Percentiles rank a stretch among this genome's conserved stretches.
Evolutionary conservation across 2,888 invertebrate genomes (phyloP).

Genomic region (Heliconius erato): DNA sequence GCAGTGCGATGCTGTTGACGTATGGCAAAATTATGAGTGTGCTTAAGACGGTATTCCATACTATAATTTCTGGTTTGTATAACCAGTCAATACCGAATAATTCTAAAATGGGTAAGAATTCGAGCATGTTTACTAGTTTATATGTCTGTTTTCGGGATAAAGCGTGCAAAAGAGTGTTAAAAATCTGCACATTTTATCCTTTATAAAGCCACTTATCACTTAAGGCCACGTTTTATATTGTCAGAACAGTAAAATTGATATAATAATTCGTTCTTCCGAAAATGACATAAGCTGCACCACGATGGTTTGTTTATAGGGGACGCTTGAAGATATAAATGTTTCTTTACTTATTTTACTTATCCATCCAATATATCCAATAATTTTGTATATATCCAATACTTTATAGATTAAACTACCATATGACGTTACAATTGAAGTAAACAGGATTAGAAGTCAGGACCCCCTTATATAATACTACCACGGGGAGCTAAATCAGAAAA

Average conservation of each 20-base stretch:
- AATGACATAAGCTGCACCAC: too few species aligned
- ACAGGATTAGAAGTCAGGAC: background rate
- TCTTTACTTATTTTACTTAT: too few species aligned
- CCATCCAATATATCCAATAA: too few species aligned
- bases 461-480: background rate
- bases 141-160: background rate
- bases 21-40: conserved; percentile 10
- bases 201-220: too few species aligned
- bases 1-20: conserved; percentile 29
- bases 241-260: too few species aligned
- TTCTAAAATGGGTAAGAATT: background rate
- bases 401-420: too few species aligned
- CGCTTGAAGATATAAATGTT: too few species aligned
- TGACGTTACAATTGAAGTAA: too few species aligned
- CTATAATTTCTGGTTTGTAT: background rate
- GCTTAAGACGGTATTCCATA: background rate
- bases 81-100: background rate
- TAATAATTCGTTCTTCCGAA: too few species aligned
- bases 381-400: too few species aligned
- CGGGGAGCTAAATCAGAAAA: background rate
- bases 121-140: background rate
- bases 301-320: too few species aligned
- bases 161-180: background rate
- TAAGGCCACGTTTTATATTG: too few species aligned
- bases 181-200: background rate